Conservation (phyloP, 2,113 vertebrate genomes). For the Prunella himalayana region DNA sequence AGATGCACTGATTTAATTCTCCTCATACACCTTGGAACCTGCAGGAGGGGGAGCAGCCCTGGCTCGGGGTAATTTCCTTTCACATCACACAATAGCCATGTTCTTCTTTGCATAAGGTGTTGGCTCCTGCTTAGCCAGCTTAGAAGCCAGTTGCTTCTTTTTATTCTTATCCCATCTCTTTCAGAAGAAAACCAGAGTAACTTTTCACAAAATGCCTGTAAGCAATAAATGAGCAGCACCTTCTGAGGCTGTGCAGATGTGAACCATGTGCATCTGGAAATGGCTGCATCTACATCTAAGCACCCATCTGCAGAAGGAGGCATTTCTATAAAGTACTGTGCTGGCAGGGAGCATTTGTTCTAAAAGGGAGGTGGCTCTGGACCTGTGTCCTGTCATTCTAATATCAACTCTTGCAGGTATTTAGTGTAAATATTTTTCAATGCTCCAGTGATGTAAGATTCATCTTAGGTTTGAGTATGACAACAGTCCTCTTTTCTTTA, state of each 20-base stretch:
- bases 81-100: no score
- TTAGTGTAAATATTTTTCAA: not conserved
- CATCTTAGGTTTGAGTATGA: not conserved
- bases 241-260: not conserved
- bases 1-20: not conserved
- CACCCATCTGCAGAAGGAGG: not conserved
- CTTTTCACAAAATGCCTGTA: not conserved
- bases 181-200: not conserved
- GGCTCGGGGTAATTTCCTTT: not conserved
- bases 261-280: not conserved
- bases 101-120: not conserved
- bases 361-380: not conserved
- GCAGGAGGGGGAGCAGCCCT: not conserved
- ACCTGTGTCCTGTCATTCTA: not conserved
- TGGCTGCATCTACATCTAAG: not conserved
- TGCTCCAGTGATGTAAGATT: not conserved
- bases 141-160: not conserved
- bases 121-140: not conserved
- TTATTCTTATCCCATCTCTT: not conserved
- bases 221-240: not conserved
- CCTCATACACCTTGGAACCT: not conserved
- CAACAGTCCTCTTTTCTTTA: not conserved
- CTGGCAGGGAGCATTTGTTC: not conserved
- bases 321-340: not conserved
- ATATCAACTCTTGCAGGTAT: not conserved